These are phyloP conservation scores for Halocynthia aurantium DNA, from an alignment of 23 tunicate genomes.

Conservation along the genomic window DNA sequence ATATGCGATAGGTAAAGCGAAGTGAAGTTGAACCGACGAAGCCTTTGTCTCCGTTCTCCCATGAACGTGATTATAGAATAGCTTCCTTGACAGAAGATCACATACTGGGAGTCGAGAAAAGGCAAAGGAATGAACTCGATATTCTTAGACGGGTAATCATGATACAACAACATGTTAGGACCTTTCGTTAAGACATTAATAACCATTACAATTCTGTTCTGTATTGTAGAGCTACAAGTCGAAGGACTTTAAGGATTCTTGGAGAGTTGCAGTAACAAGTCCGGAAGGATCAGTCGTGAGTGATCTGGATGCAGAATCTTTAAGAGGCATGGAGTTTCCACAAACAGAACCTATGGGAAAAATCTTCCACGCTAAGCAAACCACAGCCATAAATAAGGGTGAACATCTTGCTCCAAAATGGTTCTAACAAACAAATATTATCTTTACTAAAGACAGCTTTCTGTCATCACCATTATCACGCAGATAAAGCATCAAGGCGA, in stretches of 20 bases:
- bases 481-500: conserved; percentile 49
- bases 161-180: neutral
- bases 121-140: conserved; percentile 47
- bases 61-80: conserved; percentile 32
- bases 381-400: neutral
- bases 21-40: conserved; percentile 24
- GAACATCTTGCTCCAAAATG: too few relatives aligned
- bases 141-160: conserved; percentile 42
- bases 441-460: neutral
- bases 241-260: conserved; percentile 54
- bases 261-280: conserved; percentile 65
- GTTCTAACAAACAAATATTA: neutral
- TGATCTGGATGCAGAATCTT: conserved; percentile 9
- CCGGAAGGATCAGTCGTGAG: conserved; percentile 69
- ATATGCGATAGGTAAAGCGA: conserved; percentile 29
- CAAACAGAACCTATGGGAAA: conserved; percentile 11
- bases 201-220: neutral
- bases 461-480: neutral
- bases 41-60: conserved; percentile 64
- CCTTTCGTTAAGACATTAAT: neutral
- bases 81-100: conserved; percentile 59
- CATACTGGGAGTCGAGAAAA: conserved; percentile 53
- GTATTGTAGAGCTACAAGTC: conserved; percentile 34
- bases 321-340: conserved; percentile 1
- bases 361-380: neutral